Conservation (phyloP, 2,113 vertebrate species). For the Semicossyphus pulcher region DNA sequence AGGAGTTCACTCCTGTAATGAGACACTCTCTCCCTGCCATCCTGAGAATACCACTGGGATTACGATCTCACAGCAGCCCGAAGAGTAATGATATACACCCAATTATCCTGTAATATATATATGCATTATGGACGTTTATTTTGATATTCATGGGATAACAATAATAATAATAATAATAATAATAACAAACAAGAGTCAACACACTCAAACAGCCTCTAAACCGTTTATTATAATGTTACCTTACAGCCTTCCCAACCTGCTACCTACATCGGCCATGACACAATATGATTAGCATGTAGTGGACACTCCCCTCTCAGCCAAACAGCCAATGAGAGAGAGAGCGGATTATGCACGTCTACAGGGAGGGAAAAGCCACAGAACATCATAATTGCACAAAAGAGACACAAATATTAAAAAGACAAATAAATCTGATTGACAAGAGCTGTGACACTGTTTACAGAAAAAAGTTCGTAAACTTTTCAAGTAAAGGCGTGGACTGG, state of each 20-base stretch:
- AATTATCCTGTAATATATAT: no score
- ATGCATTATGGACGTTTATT: neutral
- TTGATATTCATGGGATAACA: neutral
- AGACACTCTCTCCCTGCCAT: slow-evolving; percentile 24
- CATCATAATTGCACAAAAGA: slow-evolving; percentile 64
- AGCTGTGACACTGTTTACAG: slow-evolving; percentile 59
- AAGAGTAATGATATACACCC: neutral
- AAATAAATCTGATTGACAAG: slow-evolving; percentile 56
- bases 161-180: no score
- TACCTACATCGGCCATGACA: slow-evolving; percentile 56
- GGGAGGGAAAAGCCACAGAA: slow-evolving; percentile 66
- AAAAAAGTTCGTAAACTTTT: slow-evolving; percentile 72
- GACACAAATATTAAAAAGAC: slow-evolving; percentile 61
- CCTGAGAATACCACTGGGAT: slow-evolving; percentile 22
- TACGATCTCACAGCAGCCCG: neutral
- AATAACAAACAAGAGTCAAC: neutral
- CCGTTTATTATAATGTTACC: slow-evolving; percentile 79
- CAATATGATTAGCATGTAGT: slow-evolving; percentile 58
- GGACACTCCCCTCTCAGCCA: slow-evolving; percentile 33
- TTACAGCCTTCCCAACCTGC: slow-evolving; percentile 41
- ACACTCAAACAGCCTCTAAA: slow-evolving; percentile 46
- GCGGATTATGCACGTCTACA: slow-evolving; percentile 56
- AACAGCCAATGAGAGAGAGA: slow-evolving; percentile 35
- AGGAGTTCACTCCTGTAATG: slow-evolving; percentile 45
- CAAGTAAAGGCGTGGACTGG: slow-evolving; percentile 70